Percentiles rank a stretch among this genome's conserved stretches.
phyloP scores from a whole-genome alignment of 2,113 vertebrate genomes.

The Aegotheles bennettii region DNA sequence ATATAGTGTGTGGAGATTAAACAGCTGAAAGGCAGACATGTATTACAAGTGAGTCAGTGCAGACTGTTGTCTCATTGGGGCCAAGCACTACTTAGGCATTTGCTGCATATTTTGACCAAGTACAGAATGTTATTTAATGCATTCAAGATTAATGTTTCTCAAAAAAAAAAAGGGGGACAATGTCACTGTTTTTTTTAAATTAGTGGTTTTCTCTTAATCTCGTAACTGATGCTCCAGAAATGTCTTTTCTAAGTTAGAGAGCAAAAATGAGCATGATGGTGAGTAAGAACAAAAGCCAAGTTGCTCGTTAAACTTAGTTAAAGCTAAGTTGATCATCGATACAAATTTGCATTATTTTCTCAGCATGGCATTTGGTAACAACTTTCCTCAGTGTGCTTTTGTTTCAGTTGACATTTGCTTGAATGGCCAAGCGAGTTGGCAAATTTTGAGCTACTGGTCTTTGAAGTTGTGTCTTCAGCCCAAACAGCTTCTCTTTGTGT shows the following conservation, averaged over 20 bases:
- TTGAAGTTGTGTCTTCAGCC: conserved; percentile 57
- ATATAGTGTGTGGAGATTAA: not conserved
- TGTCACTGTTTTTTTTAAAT: not conserved
- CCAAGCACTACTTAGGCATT: not conserved
- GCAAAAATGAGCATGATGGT: not conserved
- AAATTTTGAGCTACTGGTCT: conserved; percentile 43
- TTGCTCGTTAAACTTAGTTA: not conserved
- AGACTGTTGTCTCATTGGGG: not conserved
- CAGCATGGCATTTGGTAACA: not conserved
- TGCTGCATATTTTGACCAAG: conserved; percentile 36
- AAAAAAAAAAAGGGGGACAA: rapidly evolving
- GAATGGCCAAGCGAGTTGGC: conserved; percentile 45
- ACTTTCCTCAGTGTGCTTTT: conserved; percentile 5
- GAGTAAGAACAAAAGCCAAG: not conserved
- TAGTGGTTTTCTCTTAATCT: not conserved
- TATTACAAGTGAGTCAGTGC: conserved; percentile 20
- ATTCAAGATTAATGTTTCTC: not conserved
- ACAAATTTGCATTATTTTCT: conserved; percentile 30
- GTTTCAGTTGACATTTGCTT: conserved; percentile 44
- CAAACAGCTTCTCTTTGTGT: conserved; percentile 37
- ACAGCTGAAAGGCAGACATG: not conserved
- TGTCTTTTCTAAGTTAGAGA: not conserved
- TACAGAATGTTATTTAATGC: not conserved
- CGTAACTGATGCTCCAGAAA: not conserved
- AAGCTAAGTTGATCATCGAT: not conserved